Conservation (phyloP, 2,113 vertebrate genomes). For the Macaca nemestrina region DNA sequence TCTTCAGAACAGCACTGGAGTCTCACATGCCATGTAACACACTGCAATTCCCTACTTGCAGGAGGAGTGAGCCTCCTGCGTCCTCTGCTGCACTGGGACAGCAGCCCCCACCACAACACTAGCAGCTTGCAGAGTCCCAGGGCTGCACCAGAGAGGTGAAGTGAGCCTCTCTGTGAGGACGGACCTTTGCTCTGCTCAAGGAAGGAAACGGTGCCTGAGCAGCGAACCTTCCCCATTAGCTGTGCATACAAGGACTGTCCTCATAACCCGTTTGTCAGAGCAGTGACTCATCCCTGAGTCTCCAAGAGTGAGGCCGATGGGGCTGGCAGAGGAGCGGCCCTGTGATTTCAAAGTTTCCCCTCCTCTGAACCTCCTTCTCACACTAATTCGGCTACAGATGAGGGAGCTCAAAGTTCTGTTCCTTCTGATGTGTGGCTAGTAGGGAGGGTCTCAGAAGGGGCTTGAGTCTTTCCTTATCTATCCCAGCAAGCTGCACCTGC, state of each 20-base stretch:
- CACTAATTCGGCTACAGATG: background rate
- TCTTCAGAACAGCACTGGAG: background rate
- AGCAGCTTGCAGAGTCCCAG: background rate
- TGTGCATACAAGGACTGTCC: fast-evolving
- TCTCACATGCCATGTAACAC: fast-evolving
- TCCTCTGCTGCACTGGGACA: fast-evolving
- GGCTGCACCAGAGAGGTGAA: background rate
- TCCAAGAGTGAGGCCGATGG: fast-evolving
- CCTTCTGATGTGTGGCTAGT: background rate
- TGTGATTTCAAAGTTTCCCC: background rate
- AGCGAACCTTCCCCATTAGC: fast-evolving
- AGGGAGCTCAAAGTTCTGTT: background rate
- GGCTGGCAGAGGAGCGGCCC: background rate
- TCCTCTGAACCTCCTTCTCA: background rate
- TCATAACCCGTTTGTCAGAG: background rate
- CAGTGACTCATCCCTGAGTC: background rate
- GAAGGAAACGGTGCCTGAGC: fast-evolving
- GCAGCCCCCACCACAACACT: background rate
- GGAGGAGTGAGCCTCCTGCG: background rate
- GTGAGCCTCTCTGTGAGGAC: background rate
- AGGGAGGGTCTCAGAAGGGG: background rate
- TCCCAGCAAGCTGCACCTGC: background rate
- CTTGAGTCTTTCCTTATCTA: background rate
- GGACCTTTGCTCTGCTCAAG: background rate
- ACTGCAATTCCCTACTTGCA: fast-evolving